Percentiles rank a stretch among this genome's conserved stretches.
These are phyloP conservation scores for Ciconia stormi DNA, from an alignment of 2,113 vertebrate genomes.

Conservation along the genomic window DNA sequence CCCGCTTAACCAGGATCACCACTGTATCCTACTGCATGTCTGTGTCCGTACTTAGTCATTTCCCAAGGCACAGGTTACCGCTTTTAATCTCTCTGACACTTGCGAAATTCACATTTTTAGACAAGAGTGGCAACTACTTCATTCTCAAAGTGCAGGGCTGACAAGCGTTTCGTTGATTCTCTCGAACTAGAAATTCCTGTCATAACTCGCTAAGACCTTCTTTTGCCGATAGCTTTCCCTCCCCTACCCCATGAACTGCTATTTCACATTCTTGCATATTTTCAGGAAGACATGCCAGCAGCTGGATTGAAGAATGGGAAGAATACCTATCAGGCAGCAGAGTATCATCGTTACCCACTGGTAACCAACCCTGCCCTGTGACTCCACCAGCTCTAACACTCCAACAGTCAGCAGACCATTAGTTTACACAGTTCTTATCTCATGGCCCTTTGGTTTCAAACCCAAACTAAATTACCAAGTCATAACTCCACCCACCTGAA, in stretches of 20 bases:
- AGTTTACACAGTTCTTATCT: constrained; percentile 49
- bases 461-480: constrained; percentile 25
- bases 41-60: not conserved
- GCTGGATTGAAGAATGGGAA: constrained; percentile 15
- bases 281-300: not conserved
- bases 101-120: not conserved
- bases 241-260: not conserved
- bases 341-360: not conserved
- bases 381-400: not conserved
- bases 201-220: constrained; percentile 41
- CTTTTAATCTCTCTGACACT: not conserved
- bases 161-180: not conserved
- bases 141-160: not conserved
- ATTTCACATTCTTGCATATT: constrained; percentile 48
- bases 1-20: not conserved
- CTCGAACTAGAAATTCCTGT: constrained; percentile 42
- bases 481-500: constrained; percentile 28
- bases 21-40: not conserved
- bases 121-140: not conserved
- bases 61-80: not conserved
- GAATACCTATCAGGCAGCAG: constrained; percentile 9
- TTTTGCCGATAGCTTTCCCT: not conserved
- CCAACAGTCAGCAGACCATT: constrained; percentile 4
- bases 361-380: not conserved
- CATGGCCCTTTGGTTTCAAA: constrained; percentile 24